These are phyloP conservation scores for Frieseomelitta varia DNA, from an alignment of 1,140 invertebrate species.

Conservation along the genomic window DNA sequence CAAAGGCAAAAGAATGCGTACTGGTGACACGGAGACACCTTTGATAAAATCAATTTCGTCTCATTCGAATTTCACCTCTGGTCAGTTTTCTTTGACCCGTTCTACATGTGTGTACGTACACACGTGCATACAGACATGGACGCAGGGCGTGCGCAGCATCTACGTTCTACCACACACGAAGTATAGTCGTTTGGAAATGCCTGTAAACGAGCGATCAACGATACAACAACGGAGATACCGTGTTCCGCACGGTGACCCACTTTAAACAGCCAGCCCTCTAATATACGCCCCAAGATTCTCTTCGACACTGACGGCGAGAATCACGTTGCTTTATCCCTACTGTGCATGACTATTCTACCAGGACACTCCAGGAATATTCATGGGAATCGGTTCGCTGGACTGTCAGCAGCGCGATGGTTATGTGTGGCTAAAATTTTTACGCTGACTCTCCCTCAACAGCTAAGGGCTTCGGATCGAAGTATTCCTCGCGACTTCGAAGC, in stretches of 20 bases:
- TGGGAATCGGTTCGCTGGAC: constrained; percentile 1
- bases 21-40: background rate
- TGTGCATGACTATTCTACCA: no score
- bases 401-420: background rate
- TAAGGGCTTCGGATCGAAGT: background rate
- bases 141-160: background rate
- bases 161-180: constrained; percentile 51
- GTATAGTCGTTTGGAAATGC: constrained; percentile 60
- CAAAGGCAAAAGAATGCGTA: background rate
- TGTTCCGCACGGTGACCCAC: constrained; percentile 57
- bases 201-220: constrained; percentile 63
- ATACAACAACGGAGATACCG: constrained; percentile 60
- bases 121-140: background rate
- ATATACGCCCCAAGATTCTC: constrained; percentile 61
- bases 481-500: no score
- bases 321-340: constrained; percentile 7
- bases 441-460: background rate
- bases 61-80: background rate
- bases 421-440: background rate
- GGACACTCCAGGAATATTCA: background rate
- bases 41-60: constrained; percentile 60
- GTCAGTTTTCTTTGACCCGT: constrained; percentile 40
- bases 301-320: constrained; percentile 39
- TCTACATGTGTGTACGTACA: constrained; percentile 28
- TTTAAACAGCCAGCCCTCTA: constrained; percentile 51